Evolutionary conservation across 2,113 vertebrate genomes (phyloP).

Genomic region (Ophthalmolycus amberensis): DNA sequence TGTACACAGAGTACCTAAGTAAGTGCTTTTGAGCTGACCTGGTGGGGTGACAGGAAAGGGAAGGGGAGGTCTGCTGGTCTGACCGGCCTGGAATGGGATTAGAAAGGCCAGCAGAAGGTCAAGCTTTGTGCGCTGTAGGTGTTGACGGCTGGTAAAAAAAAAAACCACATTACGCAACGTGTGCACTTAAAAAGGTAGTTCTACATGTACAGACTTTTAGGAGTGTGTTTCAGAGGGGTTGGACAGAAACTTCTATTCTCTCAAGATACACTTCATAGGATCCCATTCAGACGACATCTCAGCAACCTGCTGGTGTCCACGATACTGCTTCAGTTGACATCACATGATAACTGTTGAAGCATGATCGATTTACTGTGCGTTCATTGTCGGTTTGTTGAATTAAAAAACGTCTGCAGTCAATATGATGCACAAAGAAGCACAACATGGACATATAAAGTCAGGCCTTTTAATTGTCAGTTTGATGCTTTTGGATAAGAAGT

Average conservation of each 20-base stretch:
- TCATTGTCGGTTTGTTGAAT: no score
- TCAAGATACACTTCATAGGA: not conserved
- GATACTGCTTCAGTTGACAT: not conserved
- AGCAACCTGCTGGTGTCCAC: not conserved
- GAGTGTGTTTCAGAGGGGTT: not conserved
- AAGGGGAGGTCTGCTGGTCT: constrained; percentile 63
- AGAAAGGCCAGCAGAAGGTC: constrained; percentile 78
- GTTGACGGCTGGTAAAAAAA: constrained; percentile 41
- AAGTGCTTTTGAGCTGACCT: constrained; percentile 50
- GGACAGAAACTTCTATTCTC: not conserved
- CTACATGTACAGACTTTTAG: not conserved
- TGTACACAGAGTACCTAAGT: not conserved
- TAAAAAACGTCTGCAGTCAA: no score
- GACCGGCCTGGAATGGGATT: constrained; percentile 57
- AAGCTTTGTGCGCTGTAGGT: constrained; percentile 63
- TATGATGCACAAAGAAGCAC: not conserved
- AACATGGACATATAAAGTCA: not conserved
- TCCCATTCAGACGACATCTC: not conserved
- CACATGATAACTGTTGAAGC: not conserved
- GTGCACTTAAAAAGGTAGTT: not conserved
- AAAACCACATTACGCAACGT: not conserved
- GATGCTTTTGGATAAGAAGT: not conserved
- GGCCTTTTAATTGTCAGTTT: constrained; percentile 5
- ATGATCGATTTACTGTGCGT: not conserved
- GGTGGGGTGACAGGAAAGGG: constrained; percentile 73